A percentile compares a stretch with the other conserved stretches of the same genome.
phyloP scores from a whole-genome alignment of 2,113 vertebrate species.

The Eublepharis macularius region DNA sequence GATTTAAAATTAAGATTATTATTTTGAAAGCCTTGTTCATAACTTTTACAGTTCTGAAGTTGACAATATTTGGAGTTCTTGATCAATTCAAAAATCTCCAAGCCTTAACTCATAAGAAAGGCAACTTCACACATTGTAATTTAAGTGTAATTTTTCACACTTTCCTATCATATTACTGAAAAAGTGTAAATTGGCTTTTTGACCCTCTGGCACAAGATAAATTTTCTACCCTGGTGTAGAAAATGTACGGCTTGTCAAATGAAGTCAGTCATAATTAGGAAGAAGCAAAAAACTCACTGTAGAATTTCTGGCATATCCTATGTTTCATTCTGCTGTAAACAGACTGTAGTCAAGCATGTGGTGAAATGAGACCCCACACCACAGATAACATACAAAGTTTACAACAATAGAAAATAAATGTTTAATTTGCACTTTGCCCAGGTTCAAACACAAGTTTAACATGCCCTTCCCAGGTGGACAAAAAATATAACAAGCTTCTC shows the following conservation, averaged over 20 bases:
- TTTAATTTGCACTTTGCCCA: too few relatives aligned
- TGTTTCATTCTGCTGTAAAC: neutral
- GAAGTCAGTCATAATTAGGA: neutral
- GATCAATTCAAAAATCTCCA: neutral
- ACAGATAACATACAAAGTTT: too few relatives aligned
- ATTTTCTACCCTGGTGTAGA: neutral
- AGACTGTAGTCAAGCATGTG: neutral
- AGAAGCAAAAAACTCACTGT: neutral
- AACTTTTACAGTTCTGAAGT: neutral
- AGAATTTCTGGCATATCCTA: neutral
- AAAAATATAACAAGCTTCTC: too few relatives aligned
- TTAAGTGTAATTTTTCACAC: conserved; percentile 16
- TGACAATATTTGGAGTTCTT: neutral
- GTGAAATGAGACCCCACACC: too few relatives aligned
- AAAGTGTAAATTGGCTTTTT: conserved; percentile 10
- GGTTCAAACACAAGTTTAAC: too few relatives aligned
- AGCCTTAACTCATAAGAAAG: neutral
- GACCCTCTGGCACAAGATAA: conserved; percentile 5
- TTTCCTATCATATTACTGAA: neutral
- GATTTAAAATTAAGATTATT: neutral
- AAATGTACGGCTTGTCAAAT: neutral
- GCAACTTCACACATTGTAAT: neutral
- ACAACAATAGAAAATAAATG: too few relatives aligned
- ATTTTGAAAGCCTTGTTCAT: neutral
- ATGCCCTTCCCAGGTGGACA: too few relatives aligned